Conservation (phyloP, 2,797 vertebrate species). For the Sphenopsis melanotis region DNA sequence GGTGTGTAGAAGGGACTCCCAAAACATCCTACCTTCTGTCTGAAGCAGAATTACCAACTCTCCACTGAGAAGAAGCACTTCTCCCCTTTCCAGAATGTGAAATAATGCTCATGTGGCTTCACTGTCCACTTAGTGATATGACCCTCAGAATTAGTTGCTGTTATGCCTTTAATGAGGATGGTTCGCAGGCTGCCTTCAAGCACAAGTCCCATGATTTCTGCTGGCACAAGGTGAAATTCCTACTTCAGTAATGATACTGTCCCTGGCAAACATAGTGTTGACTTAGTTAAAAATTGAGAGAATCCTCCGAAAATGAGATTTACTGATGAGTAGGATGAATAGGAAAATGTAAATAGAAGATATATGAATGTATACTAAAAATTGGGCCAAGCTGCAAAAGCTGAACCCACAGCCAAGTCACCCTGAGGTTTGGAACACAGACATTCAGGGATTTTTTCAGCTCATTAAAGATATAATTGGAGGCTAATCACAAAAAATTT, state of each 20-base stretch:
- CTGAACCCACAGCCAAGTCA: not conserved
- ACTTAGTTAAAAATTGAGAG: conserved; percentile 16
- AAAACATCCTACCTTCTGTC: not conserved
- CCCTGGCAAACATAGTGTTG: conserved; percentile 22
- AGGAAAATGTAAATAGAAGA: conserved; percentile 32
- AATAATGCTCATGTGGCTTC: not conserved
- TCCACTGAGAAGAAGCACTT: not conserved
- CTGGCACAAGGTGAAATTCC: conserved; percentile 51
- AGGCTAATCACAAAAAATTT: not conserved
- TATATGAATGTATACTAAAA: not conserved
- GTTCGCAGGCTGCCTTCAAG: not conserved
- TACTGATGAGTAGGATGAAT: conserved; percentile 24
- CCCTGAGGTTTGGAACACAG: not conserved
- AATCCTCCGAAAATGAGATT: conserved; percentile 37
- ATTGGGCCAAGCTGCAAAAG: not conserved
- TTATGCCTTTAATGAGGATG: not conserved
- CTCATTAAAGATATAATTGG: not conserved
- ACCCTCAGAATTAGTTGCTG: not conserved
- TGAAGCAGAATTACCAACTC: not conserved
- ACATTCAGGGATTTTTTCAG: not conserved
- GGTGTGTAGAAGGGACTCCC: not conserved
- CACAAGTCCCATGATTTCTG: conserved; percentile 21
- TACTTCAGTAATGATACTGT: conserved; percentile 17
- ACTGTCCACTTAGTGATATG: not conserved
- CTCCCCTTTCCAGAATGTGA: not conserved